These are phyloP conservation scores for Athripsodes cinereus DNA, from an alignment of 2,888 invertebrate genomes.

Conservation along the genomic window DNA sequence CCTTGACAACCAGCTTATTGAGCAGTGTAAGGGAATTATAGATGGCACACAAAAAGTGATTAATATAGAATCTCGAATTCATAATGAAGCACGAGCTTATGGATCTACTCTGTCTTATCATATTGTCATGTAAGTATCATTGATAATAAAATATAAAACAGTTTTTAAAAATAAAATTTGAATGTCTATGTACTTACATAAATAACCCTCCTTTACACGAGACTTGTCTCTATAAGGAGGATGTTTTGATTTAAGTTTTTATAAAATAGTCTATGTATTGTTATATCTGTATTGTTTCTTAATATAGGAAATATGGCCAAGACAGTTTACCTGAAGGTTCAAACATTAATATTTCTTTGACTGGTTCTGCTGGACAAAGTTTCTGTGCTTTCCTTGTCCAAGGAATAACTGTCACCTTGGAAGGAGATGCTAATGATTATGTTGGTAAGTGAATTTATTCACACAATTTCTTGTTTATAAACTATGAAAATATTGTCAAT, in stretches of 20 bases:
- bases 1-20: constrained; percentile 71
- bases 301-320: constrained; percentile 74
- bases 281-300: too few relatives aligned
- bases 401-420: constrained; percentile 84
- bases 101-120: constrained; percentile 90
- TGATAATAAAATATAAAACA: neutral
- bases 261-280: too few relatives aligned
- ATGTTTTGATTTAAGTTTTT: too few relatives aligned
- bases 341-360: constrained; percentile 71
- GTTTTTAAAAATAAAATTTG: too few relatives aligned
- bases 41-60: constrained; percentile 64
- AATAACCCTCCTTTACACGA: too few relatives aligned
- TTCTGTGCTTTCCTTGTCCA: constrained; percentile 95
- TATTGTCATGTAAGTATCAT: constrained; percentile 74
- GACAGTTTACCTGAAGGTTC: constrained; percentile 75
- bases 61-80: constrained; percentile 71
- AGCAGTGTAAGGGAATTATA: constrained; percentile 65
- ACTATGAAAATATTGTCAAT: neutral
- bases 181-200: too few relatives aligned
- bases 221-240: too few relatives aligned
- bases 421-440: constrained; percentile 98
- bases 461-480: neutral
- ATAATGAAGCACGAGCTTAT: constrained; percentile 90
- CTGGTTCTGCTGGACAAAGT: constrained; percentile 96
- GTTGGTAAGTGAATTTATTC: constrained; percentile 61